Evolutionary conservation across 2,888 invertebrate genomes (phyloP), one percentile per base, ranked within the genome.

Genomic region (Hemistola chrysoprasaria): DNA sequence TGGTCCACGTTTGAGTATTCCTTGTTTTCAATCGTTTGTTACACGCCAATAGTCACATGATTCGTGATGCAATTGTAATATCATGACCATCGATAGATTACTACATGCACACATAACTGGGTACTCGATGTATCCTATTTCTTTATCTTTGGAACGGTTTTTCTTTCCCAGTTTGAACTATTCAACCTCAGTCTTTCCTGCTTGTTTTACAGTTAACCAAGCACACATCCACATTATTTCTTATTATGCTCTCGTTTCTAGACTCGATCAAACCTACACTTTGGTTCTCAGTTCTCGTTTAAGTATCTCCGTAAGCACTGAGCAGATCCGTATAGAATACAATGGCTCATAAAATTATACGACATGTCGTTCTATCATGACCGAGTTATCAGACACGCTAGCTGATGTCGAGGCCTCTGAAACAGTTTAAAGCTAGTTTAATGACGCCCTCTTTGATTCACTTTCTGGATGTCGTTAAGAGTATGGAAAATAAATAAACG

Each of bases 321-420:
- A 11, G 38, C 38, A 39, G 16, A 35, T 26, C 25, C 10, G 34
- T 41, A 38, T 43, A 46, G 50, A 71, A 67, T 60, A 81, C 79
- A 79, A 80, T 81, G 53, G 71, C 49, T 58, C 45, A 70, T 78
- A 65, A 74, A 71, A 63, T 65, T 65, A 64, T 64, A 68, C 64
- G 65, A 62, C 39, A 41, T 58, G 56, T n/a, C n/a, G n/a, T 42
- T 40, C 49, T 53, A 58, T 58, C 65, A 65, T 70, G 73, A 68
- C 61, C 62, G 58, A 55, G 50, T 63, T 56, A 57, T 56, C 46
- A 50, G 60, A 52, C 74, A 69, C 64, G 75, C 57, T 55, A 65
- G 43, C 56, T 66, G 62, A 64, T 64, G 62, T 59, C 50, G 52
- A 54, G 62, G 56, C 60, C 57, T 68, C 61, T 64, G 55, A 49